Evolutionary conservation across 1,140 invertebrate species (phyloP), one percentile per base, ranked within the genome.

Genomic region (Drosophila tsacasi): DNA sequence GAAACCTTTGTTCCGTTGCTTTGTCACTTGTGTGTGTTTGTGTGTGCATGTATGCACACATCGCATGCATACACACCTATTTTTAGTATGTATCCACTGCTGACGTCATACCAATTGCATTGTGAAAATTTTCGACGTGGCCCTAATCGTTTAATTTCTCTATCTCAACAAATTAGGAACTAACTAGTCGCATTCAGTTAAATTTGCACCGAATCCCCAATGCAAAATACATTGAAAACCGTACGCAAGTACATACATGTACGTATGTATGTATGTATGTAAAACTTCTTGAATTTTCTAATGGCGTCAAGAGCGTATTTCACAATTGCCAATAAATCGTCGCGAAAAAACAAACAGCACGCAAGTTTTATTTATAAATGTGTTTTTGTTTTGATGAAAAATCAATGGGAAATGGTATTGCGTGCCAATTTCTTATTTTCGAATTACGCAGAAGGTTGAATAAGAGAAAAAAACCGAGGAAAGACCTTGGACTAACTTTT

Each of bases 1-100:
- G 21, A 78, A 63, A 78, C 76, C 75, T 64, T 78, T 71, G 75
- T 79, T 79, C 35, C 46, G 46, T 46, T 44, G 59, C 49, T 46
- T 47, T 21, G 62, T 66, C 75, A 77, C 37, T 40, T 40, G n/a
- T 10, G 40, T 12, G 27, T 21, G 32, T 67, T 40, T 66, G 27
- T 25, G 42, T 54, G 47, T 32, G 37, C 25, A 9, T 44, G 46
- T 44, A 55, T 47, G 39, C 19, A 47, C 39, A 27, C 35, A 27
- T 19, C 9, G 50, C 21, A 25, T 25, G 15, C 54, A 39, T 57
- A 37, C 21, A 25, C 7, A 39, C 54, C 10, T 7, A 35, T 25
- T 52, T 67, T 44, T 27, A 10, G 63, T 71, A 13, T 68, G 67
- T 68, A 68, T 39, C 37, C 39, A 4, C 21, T 39, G 65, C 7